Conservation (phyloP, 1,140 invertebrate genomes). For the Euura saliciscinereae region DNA sequence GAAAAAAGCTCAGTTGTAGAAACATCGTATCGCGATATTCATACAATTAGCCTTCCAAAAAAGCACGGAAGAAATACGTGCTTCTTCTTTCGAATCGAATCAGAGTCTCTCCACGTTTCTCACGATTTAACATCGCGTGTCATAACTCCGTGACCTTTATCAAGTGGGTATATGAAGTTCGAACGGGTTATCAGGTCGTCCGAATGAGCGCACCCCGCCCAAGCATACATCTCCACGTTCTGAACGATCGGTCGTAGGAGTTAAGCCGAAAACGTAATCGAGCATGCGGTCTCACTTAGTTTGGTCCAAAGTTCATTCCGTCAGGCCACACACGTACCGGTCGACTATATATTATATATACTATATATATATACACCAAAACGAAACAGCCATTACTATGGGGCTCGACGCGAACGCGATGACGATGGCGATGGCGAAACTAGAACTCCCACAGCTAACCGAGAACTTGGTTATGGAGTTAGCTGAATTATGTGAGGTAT, state of each 20-base stretch:
- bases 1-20: no score
- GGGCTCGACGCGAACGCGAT: background rate
- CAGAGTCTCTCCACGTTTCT: no score
- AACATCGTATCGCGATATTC: no score
- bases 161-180: background rate
- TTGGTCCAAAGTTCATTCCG: slow-evolving; percentile 1
- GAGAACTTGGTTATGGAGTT: slow-evolving; percentile 4
- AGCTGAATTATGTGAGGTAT: slow-evolving; percentile 1
- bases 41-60: no score
- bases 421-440: background rate
- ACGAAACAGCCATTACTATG: background rate
- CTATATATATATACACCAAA: background rate
- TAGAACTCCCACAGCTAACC: background rate
- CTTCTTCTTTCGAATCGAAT: no score
- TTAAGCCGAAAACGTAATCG: background rate
- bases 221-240: background rate
- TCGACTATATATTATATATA: background rate
- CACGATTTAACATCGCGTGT: no score
- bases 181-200: background rate
- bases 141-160: no score
- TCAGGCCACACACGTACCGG: background rate
- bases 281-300: background rate
- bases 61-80: no score
- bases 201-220: background rate
- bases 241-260: background rate